Conservation (phyloP, 2,113 vertebrate species). For the Saccopteryx leptura region DNA sequence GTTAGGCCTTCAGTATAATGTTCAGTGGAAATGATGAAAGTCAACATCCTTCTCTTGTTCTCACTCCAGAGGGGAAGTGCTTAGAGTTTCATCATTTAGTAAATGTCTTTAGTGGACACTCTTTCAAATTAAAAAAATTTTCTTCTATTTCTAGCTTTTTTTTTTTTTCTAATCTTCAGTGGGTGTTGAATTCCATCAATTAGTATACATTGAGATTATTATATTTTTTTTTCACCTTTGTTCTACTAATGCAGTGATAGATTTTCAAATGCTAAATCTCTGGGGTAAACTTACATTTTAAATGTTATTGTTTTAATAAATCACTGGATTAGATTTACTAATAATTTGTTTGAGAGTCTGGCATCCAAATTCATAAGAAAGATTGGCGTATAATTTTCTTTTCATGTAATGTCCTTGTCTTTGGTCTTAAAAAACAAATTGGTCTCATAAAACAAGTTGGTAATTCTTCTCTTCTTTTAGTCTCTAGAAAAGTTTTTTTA, state of each 20-base stretch:
- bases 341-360: constrained; percentile 4
- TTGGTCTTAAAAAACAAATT: constrained; percentile 51
- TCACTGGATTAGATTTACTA: neutral
- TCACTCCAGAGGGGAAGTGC: neutral
- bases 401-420: neutral
- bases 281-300: neutral
- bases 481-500: neutral
- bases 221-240: neutral
- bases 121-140: neutral
- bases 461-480: constrained; percentile 32
- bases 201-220: neutral
- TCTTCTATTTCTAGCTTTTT: neutral
- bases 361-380: constrained; percentile 5
- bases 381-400: neutral
- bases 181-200: neutral
- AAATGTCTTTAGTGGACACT: neutral
- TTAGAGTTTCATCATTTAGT: neutral
- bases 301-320: constrained; percentile 25
- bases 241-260: neutral
- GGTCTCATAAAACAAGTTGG: neutral
- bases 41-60: neutral
- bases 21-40: neutral
- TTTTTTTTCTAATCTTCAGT: constrained; percentile 25
- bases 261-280: constrained; percentile 25
- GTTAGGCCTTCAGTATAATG: neutral